phyloP scores from a whole-genome alignment of 2,113 vertebrate species.

The Malurus melanocephalus region DNA sequence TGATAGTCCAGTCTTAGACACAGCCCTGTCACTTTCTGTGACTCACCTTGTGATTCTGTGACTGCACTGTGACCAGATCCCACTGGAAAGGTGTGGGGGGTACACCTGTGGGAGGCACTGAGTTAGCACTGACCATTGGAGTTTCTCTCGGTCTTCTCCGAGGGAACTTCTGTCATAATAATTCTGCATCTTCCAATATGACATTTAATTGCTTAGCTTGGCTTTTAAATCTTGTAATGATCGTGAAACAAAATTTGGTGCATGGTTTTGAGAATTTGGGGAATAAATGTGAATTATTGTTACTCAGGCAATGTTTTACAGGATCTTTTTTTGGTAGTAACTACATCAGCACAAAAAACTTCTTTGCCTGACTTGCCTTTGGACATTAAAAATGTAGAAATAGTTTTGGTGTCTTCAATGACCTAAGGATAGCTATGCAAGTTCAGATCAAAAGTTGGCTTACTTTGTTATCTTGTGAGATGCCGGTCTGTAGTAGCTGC shows the following conservation, averaged over 20 bases:
- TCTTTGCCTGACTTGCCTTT: not conserved
- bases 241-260: not conserved
- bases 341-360: not conserved
- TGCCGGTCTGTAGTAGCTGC: not conserved
- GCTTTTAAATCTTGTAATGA: not conserved
- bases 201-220: not conserved
- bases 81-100: not conserved
- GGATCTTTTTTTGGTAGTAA: not conserved
- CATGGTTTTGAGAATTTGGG: not conserved
- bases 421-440: not conserved
- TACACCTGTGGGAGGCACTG: fast-evolving
- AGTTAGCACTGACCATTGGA: not conserved
- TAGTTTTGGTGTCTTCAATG: not conserved
- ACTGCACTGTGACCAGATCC: not conserved
- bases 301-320: not conserved
- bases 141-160: not conserved
- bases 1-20: fast-evolving
- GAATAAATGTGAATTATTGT: not conserved
- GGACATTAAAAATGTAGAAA: not conserved
- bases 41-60: not conserved
- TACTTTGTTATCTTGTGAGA: not conserved
- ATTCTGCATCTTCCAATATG: not conserved
- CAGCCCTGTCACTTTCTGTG: not conserved
- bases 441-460: not conserved
- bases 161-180: not conserved